Evolutionary conservation across 2,113 vertebrate genomes (phyloP).

Genomic region (Damaliscus lunatus): DNA sequence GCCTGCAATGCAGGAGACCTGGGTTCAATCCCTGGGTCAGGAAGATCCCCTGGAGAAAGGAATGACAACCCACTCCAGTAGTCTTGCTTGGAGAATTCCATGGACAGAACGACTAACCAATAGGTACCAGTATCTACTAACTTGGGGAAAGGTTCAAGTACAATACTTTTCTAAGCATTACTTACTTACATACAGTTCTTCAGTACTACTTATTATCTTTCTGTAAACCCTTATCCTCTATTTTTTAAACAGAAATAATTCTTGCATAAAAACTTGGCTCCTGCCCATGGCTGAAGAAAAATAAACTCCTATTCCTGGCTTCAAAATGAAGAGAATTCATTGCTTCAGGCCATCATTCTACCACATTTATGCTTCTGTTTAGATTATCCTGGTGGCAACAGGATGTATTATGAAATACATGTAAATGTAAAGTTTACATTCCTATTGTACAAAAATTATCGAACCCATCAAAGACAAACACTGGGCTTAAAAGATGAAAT

Average conservation of each 20-base stretch:
- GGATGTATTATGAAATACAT: background rate
- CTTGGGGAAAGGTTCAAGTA: background rate
- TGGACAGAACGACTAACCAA: slow-evolving; percentile 72
- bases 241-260: background rate
- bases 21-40: too few relatives aligned
- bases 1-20: too few relatives aligned
- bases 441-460: background rate
- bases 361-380: background rate
- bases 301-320: background rate
- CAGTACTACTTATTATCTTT: background rate
- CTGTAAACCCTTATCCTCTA: background rate
- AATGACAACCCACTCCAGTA: too few relatives aligned
- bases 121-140: slow-evolving; percentile 68
- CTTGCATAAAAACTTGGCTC: background rate
- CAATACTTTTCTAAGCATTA: background rate
- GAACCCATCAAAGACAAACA: background rate
- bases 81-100: too few relatives aligned
- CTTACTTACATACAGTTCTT: slow-evolving; percentile 9
- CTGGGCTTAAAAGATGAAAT: background rate
- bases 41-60: too few relatives aligned
- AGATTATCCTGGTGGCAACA: background rate
- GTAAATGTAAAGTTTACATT: background rate
- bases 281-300: background rate
- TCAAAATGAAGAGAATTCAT: background rate
- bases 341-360: background rate